phyloP scores from a whole-genome alignment of 2,888 invertebrate species.

The Nephrocerus scutellatus region DNA sequence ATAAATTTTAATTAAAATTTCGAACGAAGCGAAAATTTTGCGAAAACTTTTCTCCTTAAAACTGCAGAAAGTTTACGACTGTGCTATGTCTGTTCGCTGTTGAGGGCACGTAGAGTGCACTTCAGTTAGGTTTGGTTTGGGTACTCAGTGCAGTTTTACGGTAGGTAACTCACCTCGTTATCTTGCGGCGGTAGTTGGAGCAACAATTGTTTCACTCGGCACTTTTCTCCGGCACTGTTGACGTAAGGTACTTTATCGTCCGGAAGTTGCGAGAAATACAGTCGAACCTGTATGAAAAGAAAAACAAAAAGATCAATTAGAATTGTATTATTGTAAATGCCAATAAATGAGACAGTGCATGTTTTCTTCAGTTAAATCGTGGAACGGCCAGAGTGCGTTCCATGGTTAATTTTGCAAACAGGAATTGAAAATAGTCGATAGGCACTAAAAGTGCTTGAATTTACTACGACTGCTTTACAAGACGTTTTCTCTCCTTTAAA shows the following conservation, averaged over 20 bases:
- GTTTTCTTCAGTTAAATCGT: background rate
- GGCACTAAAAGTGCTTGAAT: no score
- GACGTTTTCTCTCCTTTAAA: no score
- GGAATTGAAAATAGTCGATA: no score
- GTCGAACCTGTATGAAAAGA: slow-evolving; percentile 74
- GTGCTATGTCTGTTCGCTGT: no score
- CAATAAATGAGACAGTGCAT: background rate
- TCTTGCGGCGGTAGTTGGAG: slow-evolving; percentile 97
- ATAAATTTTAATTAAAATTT: slow-evolving; percentile 40
- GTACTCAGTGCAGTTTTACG: no score
- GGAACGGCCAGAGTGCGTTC: no score
- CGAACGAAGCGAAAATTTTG: no score
- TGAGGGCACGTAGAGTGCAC: no score
- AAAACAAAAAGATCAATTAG: no score
- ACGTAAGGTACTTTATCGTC: slow-evolving; percentile 97
- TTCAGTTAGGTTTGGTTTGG: no score
- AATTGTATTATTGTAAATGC: background rate
- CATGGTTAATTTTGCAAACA: no score
- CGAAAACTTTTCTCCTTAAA: slow-evolving; percentile 13
- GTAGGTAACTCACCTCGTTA: slow-evolving; percentile 60
- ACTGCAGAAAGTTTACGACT: slow-evolving; percentile 4
- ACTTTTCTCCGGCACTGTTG: slow-evolving; percentile 89
- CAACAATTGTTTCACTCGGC: slow-evolving; percentile 86
- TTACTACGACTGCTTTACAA: no score
- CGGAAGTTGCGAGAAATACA: slow-evolving; percentile 91